Base-by-base conservation (phyloP, 1,140 invertebrate genomes). In the Drosophila takahashii region DNA sequence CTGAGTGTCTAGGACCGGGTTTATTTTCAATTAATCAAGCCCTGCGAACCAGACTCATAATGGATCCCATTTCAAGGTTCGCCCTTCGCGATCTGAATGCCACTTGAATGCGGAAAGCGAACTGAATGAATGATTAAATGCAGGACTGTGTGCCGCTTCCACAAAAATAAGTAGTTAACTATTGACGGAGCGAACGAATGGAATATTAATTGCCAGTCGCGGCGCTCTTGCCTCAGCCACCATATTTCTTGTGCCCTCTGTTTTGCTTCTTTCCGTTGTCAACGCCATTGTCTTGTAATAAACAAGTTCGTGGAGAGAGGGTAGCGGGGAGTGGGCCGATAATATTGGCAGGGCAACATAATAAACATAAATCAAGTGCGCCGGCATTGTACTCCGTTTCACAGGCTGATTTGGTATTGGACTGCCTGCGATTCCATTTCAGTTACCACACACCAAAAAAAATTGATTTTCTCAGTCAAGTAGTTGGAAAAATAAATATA, bases 351-450 rank as follows among this genome's bases (percentile, higher is more conserved):
- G 70, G 65, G 62, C 79, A 83, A 66, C 83, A 86, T 86, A 86
- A 86, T 83, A 87, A 86, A 86, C 79, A 86, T 86, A 86, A 87
- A 86, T 86, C 81, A 86, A 83, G 75, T 79, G 78, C 62, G 64
- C 72, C 42, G 71, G 67, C 64, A 81, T 86, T 81, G 81, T 86
- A 50, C 59, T 36, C 44, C n/a, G 44, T 42, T 29, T 52, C 48
- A 34, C 27, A 34, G 44, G 59, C 27, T 41, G 64, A 67, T 67
- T 67, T 67, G 64, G 50, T 67, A 65, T 65, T 50, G 64, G 44
- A 15, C 60, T 52, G 60, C 53, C 53, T 42, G 36, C 29, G 29
- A 32, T 59, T 62, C 53, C 59, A 29, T 27, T 62, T 62, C 53
- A 37, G 45, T 50, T 15, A 18, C 1, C 59, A 15, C 36, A 65